Evolutionary conservation across 2,113 vertebrate genomes (phyloP).

Genomic region (Clinocottus analis): DNA sequence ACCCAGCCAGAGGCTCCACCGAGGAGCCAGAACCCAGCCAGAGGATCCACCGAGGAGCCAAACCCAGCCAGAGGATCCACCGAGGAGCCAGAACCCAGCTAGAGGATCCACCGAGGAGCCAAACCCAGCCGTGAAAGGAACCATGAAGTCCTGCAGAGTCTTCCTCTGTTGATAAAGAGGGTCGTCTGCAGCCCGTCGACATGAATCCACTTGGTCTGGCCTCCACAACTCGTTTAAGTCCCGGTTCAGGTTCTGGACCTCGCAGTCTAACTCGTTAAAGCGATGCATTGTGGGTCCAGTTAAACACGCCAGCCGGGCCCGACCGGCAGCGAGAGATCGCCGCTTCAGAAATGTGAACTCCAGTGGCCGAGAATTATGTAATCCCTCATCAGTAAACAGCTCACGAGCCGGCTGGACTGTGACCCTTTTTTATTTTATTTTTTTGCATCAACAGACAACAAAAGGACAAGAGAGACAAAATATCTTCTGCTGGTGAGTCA

Average conservation of each 20-base stretch:
- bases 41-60: neutral
- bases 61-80: neutral
- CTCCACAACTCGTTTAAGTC: neutral
- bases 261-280: neutral
- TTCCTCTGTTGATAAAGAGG: no score
- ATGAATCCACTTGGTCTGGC: neutral
- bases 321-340: conserved; percentile 1
- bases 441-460: neutral
- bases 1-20: neutral
- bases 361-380: conserved; percentile 23
- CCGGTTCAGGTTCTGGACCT: neutral
- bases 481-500: neutral
- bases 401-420: conserved; percentile 1
- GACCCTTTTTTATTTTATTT: neutral
- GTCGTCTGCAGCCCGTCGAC: neutral
- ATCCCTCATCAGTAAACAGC: conserved; percentile 15
- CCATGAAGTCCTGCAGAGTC: no score
- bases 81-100: neutral
- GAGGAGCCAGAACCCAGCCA: neutral
- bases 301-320: neutral
- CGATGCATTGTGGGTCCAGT: neutral
- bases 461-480: neutral
- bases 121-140: conserved; percentile 6
- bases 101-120: neutral
- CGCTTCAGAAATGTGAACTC: conserved; percentile 14